phyloP scores from a whole-genome alignment of 2,888 invertebrate genomes.

The Baccha elongata region DNA sequence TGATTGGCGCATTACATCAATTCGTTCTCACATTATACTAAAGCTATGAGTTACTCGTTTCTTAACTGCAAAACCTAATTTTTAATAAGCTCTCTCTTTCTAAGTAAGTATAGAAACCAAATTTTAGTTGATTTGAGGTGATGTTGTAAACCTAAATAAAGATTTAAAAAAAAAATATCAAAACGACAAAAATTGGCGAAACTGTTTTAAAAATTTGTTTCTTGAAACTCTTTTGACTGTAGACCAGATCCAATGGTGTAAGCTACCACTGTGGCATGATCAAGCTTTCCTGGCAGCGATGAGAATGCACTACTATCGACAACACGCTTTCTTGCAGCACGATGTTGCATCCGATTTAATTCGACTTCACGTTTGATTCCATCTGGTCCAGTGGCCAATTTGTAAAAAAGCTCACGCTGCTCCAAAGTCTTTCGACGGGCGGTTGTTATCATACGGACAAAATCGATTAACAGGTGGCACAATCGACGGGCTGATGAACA shows the following conservation, averaged over 20 bases:
- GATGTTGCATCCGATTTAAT: conserved; percentile 86
- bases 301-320: conserved; percentile 88
- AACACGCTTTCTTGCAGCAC: conserved; percentile 87
- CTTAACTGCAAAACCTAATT: conserved; percentile 59
- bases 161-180: conserved; percentile 5
- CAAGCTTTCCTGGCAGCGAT: conserved; percentile 92
- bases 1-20: conserved; percentile 49
- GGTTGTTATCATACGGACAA: conserved; percentile 90
- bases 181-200: neutral
- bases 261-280: conserved; percentile 93
- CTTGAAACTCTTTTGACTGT: conserved; percentile 81
- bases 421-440: conserved; percentile 92
- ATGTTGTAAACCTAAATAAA: conserved; percentile 33
- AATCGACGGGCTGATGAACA: conserved; percentile 86
- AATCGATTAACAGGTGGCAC: conserved; percentile 89
- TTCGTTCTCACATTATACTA: conserved; percentile 65
- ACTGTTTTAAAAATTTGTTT: conserved; percentile 80
- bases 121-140: conserved; percentile 55
- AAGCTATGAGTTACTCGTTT: conserved; percentile 64
- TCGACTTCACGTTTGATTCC: conserved; percentile 84
- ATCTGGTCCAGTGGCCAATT: conserved; percentile 84
- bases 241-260: conserved; percentile 87
- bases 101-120: conserved; percentile 66
- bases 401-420: conserved; percentile 89
- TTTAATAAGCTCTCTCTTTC: conserved; percentile 64